Evolutionary conservation across 1,140 invertebrate genomes (phyloP), one percentile per base, ranked within the genome.

Genomic region (Plodia interpunctella): DNA sequence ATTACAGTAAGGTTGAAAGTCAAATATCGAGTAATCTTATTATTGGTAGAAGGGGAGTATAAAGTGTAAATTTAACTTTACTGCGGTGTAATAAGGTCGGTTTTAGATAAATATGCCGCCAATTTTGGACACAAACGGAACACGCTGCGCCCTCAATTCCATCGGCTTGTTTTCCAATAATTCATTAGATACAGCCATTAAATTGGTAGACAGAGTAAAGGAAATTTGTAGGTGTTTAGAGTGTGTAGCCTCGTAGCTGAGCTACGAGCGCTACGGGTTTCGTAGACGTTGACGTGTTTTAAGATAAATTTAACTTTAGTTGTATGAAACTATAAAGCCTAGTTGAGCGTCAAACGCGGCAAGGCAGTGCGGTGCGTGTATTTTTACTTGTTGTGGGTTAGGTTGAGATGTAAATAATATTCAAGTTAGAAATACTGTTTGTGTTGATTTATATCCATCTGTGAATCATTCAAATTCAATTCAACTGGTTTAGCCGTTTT

Each of bases 1-100:
- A 51, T 52, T 53, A 57, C 54, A 65, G 69, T 74, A 75, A 66
- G 70, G 62, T 70, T 65, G 62, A 65, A 70, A 66, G 65, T 67
- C 54, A 50, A 59, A 62, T 62, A 60, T 15, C 13, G 15, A 2
- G 5, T 3, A 15, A 44, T 44, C 13, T 44, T 44, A 44, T 44
- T 44, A 44, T 44, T 44, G 13, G 13, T 15, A 13, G 3, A 1
- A 44, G 15, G 38, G 4, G 13, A 44, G 13, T 44, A 10, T 44
- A 15, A 15, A 44, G n/a, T 15, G 15, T 15, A 44, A 15, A 4
- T 44, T 44, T 3, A 44, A 17, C 38, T 55, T 35, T 55, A 55
- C 38, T 38, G 38, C 8, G 30, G 30, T 38, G 15, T 17, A 44
- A 44, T 44, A 44, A 15, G 38, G 38, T 44, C 5, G 38, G 15